Conservation (phyloP, 92 coral and sea anemone genomes). For the Phymanthus crucifer region DNA sequence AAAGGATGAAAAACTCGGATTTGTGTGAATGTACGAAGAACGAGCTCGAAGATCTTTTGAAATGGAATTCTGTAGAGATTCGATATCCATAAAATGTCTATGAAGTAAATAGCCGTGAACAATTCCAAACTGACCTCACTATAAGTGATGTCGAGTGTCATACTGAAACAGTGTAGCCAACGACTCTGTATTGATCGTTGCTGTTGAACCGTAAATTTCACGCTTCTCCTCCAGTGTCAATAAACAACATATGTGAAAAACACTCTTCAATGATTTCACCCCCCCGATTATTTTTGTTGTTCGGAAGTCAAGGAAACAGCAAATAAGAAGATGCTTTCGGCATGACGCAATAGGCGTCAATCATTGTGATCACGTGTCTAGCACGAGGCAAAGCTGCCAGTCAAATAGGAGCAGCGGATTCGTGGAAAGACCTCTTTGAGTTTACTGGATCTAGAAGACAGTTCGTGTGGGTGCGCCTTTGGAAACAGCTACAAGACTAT, state of each 20-base stretch:
- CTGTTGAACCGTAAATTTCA: not conserved
- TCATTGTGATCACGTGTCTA: slow-evolving; percentile 26
- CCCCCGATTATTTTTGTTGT: not conserved
- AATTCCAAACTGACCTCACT: not conserved
- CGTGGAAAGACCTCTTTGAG: slow-evolving; percentile 28
- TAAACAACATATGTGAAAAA: not conserved
- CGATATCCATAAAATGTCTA: not conserved
- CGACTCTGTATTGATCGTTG: not conserved
- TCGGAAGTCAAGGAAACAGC: slow-evolving; percentile 22
- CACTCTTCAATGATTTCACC: not conserved
- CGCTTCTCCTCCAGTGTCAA: not conserved
- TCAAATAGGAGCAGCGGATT: slow-evolving; percentile 26
- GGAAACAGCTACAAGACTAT: slow-evolving; percentile 13
- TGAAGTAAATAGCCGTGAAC: not conserved
- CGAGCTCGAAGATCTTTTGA: too few relatives aligned
- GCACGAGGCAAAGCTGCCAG: slow-evolving; percentile 36
- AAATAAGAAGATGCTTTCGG: slow-evolving; percentile 1
- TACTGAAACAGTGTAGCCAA: not conserved
- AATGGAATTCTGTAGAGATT: not conserved
- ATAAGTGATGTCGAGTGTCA: not conserved
- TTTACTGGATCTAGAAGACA: not conserved
- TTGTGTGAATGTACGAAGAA: too few relatives aligned
- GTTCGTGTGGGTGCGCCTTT: slow-evolving; percentile 23
- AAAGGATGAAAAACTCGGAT: too few relatives aligned
- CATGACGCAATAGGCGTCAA: slow-evolving; percentile 17